Evolutionary conservation across 92 coral and sea anemone genomes (phyloP), one percentile per base, ranked within the genome.

Genomic region (Umimayanthus kanabou): DNA sequence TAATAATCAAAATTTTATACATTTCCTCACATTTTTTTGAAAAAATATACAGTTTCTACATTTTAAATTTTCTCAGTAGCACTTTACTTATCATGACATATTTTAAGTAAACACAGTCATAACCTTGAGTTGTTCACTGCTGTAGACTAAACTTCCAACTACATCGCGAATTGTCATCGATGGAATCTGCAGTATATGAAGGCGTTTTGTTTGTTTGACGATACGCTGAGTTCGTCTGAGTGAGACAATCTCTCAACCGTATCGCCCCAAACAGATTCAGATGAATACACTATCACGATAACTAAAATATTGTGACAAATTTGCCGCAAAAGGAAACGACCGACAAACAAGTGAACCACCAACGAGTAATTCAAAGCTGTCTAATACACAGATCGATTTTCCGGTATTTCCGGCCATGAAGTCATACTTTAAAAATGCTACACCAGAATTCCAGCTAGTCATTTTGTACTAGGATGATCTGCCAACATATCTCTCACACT

Each of bases 351-450:
- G 71, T 53, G 26, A 11, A 25, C 9, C 87, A 83, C 87, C 87
- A 82, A 47, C 8, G 28, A 69, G 67, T 83, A 83, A 83, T 83
- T 83, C 78, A 83, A 85, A 85, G 78, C 88, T 86, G 86, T 81
- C 88, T 65, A 47, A 75, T 89, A 50, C 82, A 50, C 79, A 84
- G 85, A 85, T 88, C 40, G 90, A 85, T 89, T 86, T 89, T 70
- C 89, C 94, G 92, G 94, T 53, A 89, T 89, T 89, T 92, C 92
- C 94, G 92, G 93, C 37, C 37, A 89, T 79, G 85, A 82, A 85
- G 90, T 80, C 92, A 92, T 75, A 66, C 69, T 72, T 82, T 72
- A 89, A 74, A 45, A 89, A 92, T 69, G 65, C 40, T 83, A 70
- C 87, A 45, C 79, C 66, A 83, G 15, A 80, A 25, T 71, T 50